Evolutionary conservation across 2,888 invertebrate species (phyloP).

Genomic region (Xylota segnis): DNA sequence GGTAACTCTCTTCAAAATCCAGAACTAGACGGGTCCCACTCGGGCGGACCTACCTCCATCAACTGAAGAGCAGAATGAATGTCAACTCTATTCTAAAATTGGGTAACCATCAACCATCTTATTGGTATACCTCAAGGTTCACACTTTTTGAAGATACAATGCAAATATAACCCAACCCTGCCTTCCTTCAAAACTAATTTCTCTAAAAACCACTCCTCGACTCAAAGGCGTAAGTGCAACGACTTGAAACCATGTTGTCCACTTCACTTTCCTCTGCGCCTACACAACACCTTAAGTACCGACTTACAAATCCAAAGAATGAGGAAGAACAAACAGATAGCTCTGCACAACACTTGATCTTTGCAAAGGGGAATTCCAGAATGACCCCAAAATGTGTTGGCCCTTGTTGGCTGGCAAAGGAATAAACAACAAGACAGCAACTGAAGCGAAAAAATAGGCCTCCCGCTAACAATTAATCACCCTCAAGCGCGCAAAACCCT

Average conservation of each 20-base stretch:
- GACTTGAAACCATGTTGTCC: constrained; percentile 13
- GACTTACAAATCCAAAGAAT: constrained; percentile 46
- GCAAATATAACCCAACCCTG: too few species aligned
- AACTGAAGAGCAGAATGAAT: too few species aligned
- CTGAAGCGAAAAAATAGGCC: constrained; percentile 40
- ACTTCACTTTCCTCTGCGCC: constrained; percentile 15
- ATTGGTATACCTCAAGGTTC: too few species aligned
- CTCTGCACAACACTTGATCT: constrained; percentile 64
- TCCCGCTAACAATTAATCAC: constrained; percentile 39
- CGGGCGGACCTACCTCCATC: too few species aligned
- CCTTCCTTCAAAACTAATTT: too few species aligned
- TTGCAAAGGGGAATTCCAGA: constrained; percentile 22
- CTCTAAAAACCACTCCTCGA: too few species aligned
- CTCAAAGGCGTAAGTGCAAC: constrained; percentile 13
- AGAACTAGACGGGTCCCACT: too few species aligned
- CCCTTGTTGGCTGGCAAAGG: constrained; percentile 4
- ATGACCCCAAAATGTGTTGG: constrained; percentile 42
- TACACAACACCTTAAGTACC: constrained; percentile 5
- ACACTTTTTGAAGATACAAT: too few species aligned
- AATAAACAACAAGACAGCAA: constrained; percentile 11
- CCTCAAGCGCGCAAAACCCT: not conserved
- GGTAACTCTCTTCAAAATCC: too few species aligned
- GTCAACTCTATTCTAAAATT: too few species aligned
- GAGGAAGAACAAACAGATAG: constrained; percentile 19
- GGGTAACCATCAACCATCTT: too few species aligned